Conservation (phyloP, 2,113 vertebrate genomes). For the Clinocottus analis region DNA sequence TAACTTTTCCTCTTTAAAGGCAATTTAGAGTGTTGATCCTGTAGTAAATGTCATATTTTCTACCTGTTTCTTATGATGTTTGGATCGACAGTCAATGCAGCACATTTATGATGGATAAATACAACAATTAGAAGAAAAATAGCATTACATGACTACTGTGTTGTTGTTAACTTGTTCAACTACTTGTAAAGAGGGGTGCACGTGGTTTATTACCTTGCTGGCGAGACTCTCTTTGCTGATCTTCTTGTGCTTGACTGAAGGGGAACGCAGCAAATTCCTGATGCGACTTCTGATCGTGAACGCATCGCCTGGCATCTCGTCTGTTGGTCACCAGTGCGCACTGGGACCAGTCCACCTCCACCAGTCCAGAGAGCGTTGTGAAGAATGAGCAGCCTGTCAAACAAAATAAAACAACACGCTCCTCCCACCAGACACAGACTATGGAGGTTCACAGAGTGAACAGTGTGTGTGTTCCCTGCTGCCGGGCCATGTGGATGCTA, state of each 20-base stretch:
- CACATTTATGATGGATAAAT: background rate
- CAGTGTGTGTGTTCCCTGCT: conserved; percentile 7
- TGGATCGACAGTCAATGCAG: background rate
- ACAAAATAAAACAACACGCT: background rate
- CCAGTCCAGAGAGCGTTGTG: no score
- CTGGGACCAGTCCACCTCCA: no score
- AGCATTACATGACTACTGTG: background rate
- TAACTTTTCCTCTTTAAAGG: background rate
- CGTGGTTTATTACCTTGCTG: conserved; percentile 58
- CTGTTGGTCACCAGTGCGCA: background rate
- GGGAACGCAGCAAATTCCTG: conserved; percentile 77
- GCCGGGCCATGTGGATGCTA: conserved; percentile 54
- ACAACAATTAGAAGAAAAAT: background rate
- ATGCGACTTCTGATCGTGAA: conserved; percentile 76
- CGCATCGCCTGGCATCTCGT: conserved; percentile 68
- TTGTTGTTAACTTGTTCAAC: background rate
- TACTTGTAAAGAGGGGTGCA: no score
- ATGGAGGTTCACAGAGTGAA: conserved; percentile 24
- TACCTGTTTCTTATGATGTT: background rate
- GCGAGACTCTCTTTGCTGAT: conserved; percentile 52
- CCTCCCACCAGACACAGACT: conserved; percentile 10
- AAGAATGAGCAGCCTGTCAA: background rate
- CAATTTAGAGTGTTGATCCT: background rate
- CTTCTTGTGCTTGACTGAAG: conserved; percentile 61
- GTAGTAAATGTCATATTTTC: background rate